Percentiles rank a stretch among this genome's conserved stretches.
phyloP scores from a whole-genome alignment of 1,140 invertebrate species.

The Aphelenchoides fujianensis region DNA sequence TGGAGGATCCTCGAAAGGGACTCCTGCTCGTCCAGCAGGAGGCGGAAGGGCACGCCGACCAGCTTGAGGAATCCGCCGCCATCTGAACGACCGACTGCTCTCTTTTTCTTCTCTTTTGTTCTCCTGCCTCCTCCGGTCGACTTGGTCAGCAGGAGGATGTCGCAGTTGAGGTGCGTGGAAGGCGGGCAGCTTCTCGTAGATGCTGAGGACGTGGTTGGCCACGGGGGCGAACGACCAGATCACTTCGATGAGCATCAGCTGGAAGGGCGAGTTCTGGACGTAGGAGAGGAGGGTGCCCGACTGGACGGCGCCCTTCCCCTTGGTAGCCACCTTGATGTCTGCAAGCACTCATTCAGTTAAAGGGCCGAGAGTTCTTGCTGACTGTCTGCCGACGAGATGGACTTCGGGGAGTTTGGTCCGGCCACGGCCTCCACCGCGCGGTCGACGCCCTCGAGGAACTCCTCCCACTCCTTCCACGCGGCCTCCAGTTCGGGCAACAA shows the following conservation, averaged over 20 bases:
- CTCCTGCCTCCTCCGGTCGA: conserved; percentile 10
- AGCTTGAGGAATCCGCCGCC: conserved; percentile 49
- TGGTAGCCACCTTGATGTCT: conserved; percentile 47
- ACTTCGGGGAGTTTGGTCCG: conserved; percentile 38
- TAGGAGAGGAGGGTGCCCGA: conserved; percentile 42
- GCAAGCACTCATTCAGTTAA: conserved; percentile 6
- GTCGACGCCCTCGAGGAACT: conserved; percentile 34
- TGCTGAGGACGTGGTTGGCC: conserved; percentile 48
- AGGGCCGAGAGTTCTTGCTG: conserved; percentile 14
- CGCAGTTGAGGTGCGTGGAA: conserved; percentile 44
- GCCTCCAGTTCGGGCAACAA: conserved; percentile 26
- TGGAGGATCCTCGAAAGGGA: conserved; percentile 42
- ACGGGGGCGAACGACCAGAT: conserved; percentile 33
- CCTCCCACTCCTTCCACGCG: conserved; percentile 40
- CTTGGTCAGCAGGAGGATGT: conserved; percentile 46
- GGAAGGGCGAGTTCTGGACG: conserved; percentile 37
- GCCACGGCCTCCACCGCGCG: conserved; percentile 33
- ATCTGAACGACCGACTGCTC: conserved; percentile 18
- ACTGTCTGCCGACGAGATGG: conserved; percentile 27
- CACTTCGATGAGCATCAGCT: conserved; percentile 47
- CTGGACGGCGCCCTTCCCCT: conserved; percentile 42
- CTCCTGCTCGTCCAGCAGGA: conserved; percentile 44
- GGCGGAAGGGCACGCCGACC: conserved; percentile 45
- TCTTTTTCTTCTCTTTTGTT: conserved; percentile 12
- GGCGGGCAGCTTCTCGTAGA: conserved; percentile 42